Evolutionary conservation across 2,113 vertebrate genomes (phyloP).

Genomic region (Myrmecobius fasciatus): DNA sequence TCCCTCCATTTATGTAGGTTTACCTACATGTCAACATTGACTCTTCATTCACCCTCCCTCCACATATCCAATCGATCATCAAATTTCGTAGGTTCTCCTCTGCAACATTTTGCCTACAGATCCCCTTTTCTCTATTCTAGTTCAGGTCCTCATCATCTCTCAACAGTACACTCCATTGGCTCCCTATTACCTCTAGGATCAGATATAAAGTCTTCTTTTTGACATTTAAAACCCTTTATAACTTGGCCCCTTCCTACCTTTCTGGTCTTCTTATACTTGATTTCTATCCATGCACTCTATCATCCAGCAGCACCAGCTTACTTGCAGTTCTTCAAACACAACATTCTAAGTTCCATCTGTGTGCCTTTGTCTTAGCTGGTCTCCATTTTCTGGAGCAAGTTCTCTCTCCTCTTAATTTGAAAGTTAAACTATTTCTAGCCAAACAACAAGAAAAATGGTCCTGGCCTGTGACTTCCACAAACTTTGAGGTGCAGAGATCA

Average conservation of each 20-base stretch:
- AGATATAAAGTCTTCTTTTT: background rate
- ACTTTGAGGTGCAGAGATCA: constrained; percentile 98
- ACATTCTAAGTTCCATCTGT: background rate
- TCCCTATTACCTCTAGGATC: background rate
- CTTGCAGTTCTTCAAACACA: background rate
- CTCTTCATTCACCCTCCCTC: background rate
- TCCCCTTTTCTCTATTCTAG: background rate
- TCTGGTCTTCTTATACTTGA: background rate
- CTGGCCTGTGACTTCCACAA: constrained; percentile 98
- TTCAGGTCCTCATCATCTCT: background rate
- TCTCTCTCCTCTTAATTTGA: constrained; percentile 85
- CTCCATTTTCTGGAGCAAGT: background rate
- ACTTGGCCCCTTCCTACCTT: background rate
- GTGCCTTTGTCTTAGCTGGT: background rate
- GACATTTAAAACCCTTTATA: background rate
- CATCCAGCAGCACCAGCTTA: background rate
- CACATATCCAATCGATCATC: background rate
- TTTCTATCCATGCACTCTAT: background rate
- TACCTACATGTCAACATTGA: background rate
- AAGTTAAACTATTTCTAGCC: constrained; percentile 97
- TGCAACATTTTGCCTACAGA: background rate
- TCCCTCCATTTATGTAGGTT: background rate
- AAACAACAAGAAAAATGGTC: constrained; percentile 99
- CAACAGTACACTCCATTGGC: background rate
- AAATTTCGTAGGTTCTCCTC: background rate